A percentile compares a stretch with the other conserved stretches of the same genome.
Conservation (phyloP, 2,888 invertebrate species). For the Cosmia pyralina region DNA sequence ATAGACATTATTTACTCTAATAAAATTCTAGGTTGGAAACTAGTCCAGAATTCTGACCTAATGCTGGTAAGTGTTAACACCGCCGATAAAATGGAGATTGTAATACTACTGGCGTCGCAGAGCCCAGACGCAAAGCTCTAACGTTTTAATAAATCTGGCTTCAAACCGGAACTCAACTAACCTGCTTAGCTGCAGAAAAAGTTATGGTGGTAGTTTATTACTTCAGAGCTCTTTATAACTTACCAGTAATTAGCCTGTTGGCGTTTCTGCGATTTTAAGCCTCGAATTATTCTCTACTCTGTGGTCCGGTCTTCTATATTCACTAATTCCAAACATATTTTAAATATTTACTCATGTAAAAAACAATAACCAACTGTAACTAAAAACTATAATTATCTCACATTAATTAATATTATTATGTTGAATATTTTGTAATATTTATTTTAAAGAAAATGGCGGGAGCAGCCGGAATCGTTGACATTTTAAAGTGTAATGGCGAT, state of each 20-base stretch:
- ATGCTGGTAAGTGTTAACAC: too few species aligned
- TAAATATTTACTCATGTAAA: conserved; percentile 27
- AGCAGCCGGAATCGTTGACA: conserved; percentile 6
- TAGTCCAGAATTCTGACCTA: too few species aligned
- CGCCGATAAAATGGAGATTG: too few species aligned
- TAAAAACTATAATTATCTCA: conserved; percentile 18
- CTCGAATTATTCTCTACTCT: conserved; percentile 39
- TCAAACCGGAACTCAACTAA: too few species aligned
- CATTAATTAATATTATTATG: neutral
- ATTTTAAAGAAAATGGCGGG: conserved; percentile 43
- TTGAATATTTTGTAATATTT: conserved; percentile 16
- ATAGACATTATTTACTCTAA: neutral
- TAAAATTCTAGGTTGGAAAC: too few species aligned
- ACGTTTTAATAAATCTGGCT: too few species aligned
- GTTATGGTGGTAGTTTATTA: too few species aligned
- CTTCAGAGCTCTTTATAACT: too few species aligned
- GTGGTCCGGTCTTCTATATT: conserved; percentile 30
- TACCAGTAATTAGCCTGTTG: too few species aligned
- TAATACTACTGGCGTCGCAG: too few species aligned
- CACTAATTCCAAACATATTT: conserved; percentile 33
- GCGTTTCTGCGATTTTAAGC: neutral
- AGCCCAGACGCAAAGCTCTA: too few species aligned
- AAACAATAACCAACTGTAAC: conserved; percentile 18
- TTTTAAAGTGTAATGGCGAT: conserved; percentile 31
- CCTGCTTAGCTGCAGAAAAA: neutral